These are phyloP conservation scores for Folsomia manolachei DNA, from an alignment of 2,888 invertebrate genomes.

Conservation along the genomic window DNA sequence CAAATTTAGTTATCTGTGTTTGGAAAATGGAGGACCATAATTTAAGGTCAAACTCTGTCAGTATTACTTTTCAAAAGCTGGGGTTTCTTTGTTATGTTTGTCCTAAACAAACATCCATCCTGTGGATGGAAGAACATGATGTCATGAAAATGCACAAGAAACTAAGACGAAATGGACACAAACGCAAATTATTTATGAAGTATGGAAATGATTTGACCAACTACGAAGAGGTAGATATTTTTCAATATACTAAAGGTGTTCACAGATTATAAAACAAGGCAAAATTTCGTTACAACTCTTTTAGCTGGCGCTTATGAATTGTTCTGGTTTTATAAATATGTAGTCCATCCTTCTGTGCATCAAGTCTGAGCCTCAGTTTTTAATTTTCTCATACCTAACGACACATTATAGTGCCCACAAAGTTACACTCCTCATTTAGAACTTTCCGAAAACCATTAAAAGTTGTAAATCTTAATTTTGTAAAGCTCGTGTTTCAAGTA, in stretches of 20 bases:
- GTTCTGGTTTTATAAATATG: neutral
- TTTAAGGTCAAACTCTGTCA: too few species aligned
- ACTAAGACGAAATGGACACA: too few species aligned
- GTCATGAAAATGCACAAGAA: too few species aligned
- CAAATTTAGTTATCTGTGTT: too few species aligned
- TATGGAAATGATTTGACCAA: too few species aligned
- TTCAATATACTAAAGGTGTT: neutral
- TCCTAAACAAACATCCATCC: too few species aligned
- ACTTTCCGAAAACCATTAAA: neutral
- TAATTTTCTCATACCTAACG: neutral
- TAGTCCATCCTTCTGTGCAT: neutral
- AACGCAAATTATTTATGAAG: too few species aligned
- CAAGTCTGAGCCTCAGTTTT: neutral
- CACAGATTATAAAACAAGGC: neutral
- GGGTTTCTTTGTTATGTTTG: too few species aligned
- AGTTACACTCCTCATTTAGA: neutral
- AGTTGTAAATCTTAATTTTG: neutral
- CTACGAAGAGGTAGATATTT: too few species aligned
- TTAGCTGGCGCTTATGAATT: neutral
- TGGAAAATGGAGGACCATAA: too few species aligned
- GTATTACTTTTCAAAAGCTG: too few species aligned
- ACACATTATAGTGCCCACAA: neutral
- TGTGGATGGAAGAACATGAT: too few species aligned
- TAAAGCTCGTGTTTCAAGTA: neutral
- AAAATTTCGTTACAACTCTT: neutral